Conservation (phyloP, 2,888 invertebrate species). For the Clitarchus hookeri region DNA sequence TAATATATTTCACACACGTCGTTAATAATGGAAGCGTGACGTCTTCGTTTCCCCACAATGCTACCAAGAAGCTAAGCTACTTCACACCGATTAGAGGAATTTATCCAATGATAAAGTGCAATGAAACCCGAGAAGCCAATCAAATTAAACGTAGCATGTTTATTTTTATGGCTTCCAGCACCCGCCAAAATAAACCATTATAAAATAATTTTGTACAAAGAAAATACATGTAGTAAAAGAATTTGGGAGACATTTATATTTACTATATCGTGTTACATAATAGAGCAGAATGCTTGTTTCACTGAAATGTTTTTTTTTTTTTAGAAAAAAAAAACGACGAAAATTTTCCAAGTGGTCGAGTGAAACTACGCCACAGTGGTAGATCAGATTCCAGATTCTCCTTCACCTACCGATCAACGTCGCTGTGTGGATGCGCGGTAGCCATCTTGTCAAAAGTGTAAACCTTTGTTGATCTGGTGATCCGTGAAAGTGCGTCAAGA, state of each 20-base stretch:
- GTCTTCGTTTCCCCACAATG: not conserved
- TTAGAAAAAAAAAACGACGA: not conserved
- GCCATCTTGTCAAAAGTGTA: constrained; percentile 56
- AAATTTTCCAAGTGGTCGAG: not conserved
- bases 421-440: constrained; percentile 44
- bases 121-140: constrained; percentile 41
- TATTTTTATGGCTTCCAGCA: constrained; percentile 35
- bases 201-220: not conserved
- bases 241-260: not conserved
- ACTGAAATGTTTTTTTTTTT: not conserved
- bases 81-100: constrained; percentile 34
- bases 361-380: not conserved
- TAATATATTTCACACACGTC: not conserved
- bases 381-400: constrained; percentile 40
- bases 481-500: constrained; percentile 53
- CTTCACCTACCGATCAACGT: constrained; percentile 30
- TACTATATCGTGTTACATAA: not conserved
- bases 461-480: constrained; percentile 56
- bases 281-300: not conserved
- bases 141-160: constrained; percentile 39
- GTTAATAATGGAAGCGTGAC: not conserved
- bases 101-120: constrained; percentile 39
- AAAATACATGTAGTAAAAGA: not conserved
- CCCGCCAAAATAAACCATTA: constrained; percentile 37
- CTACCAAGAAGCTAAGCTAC: constrained; percentile 25